Evolutionary conservation across 2,797 vertebrate species (phyloP).

Genomic region (Astyanax mexicanus): DNA sequence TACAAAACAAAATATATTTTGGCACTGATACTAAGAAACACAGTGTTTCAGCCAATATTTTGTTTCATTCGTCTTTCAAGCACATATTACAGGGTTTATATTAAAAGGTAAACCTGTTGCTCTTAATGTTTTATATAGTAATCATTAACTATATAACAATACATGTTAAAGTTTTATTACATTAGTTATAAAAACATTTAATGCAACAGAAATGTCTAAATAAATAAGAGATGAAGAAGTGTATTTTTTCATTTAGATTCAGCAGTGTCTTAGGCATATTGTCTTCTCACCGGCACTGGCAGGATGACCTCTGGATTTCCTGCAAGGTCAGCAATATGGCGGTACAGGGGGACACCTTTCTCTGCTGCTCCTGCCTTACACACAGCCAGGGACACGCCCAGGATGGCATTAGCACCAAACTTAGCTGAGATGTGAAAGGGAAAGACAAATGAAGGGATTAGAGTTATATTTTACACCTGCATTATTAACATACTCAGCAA

Average conservation of each 20-base stretch:
- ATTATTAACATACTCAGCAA: background rate
- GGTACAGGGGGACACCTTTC: conserved; percentile 93
- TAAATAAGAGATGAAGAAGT: no score
- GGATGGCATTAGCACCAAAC: conserved; percentile 94
- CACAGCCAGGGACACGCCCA: conserved; percentile 94
- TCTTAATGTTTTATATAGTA: no score
- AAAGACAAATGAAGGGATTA: background rate
- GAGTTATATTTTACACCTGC: background rate
- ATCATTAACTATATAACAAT: no score
- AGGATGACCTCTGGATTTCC: conserved; percentile 91
- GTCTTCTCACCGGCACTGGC: conserved; percentile 89
- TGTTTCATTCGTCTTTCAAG: no score
- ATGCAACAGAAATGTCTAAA: no score
- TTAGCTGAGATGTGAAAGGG: conserved; percentile 78
- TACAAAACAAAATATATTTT: no score
- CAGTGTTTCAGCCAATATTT: no score
- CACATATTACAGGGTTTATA: no score
- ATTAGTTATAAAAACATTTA: no score
- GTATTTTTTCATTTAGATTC: background rate
- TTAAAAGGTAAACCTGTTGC: no score
- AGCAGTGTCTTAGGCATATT: background rate
- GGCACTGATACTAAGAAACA: no score
- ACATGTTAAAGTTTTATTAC: no score
- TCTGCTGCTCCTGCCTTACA: conserved; percentile 97
- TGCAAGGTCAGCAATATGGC: conserved; percentile 94